These are phyloP conservation scores for Chaetophractus vellerosus DNA, from an alignment of 2,797 vertebrate species.

Conservation along the genomic window DNA sequence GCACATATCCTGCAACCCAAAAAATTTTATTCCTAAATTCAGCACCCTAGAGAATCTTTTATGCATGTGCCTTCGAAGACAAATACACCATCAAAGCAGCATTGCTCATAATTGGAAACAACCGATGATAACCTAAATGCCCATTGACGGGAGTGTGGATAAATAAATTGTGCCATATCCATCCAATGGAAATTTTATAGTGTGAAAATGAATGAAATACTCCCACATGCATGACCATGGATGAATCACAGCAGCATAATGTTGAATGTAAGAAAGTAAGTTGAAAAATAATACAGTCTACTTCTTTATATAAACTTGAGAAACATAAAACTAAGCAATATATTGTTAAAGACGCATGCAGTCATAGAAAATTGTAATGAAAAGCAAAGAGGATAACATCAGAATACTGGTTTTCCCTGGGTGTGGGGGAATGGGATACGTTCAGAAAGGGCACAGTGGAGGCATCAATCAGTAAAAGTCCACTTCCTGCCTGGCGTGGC, in stretches of 20 bases:
- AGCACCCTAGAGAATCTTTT: neutral
- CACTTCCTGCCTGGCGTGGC: neutral
- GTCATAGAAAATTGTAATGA: neutral
- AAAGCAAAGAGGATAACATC: neutral
- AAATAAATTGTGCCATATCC: neutral
- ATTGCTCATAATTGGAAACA: neutral
- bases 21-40: neutral
- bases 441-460: neutral
- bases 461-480: neutral
- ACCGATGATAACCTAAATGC: neutral
- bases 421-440: neutral
- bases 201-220: neutral
- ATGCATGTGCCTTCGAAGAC: neutral
- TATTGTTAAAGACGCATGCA: neutral
- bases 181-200: neutral
- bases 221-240: neutral
- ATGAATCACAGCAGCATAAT: neutral
- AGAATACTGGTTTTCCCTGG: neutral
- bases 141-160: neutral
- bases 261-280: neutral
- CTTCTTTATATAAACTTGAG: conserved; percentile 12
- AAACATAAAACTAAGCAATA: neutral
- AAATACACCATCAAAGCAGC: neutral
- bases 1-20: neutral
- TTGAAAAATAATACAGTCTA: neutral